These are phyloP conservation scores for Phenganax marumi DNA, from an alignment of 92 coral and sea anemone genomes.

Conservation along the genomic window DNA sequence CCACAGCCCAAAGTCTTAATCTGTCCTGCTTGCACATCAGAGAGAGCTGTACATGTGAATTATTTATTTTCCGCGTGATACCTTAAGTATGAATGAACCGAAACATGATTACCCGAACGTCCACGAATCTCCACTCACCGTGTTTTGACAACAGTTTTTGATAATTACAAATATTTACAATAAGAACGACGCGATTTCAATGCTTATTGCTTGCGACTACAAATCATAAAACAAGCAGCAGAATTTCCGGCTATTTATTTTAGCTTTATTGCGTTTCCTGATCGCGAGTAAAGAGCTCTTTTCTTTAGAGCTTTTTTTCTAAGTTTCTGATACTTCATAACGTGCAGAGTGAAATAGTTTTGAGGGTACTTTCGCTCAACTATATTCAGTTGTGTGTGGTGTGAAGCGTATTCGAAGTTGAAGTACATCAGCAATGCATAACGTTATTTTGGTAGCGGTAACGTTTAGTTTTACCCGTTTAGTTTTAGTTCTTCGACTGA, in stretches of 20 bases:
- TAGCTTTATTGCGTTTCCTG: not conserved
- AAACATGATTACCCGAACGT: not conserved
- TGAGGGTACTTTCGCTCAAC: too few species aligned
- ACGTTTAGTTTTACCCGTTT: too few species aligned
- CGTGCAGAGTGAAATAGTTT: too few species aligned
- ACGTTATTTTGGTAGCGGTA: too few species aligned
- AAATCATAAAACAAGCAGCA: too few species aligned
- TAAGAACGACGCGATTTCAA: not conserved
- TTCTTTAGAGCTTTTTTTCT: not conserved
- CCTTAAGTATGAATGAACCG: not conserved
- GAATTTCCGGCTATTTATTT: slow-evolving; percentile 11
- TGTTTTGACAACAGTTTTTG: not conserved
- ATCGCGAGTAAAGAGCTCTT: not conserved
- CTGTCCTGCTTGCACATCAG: not conserved
- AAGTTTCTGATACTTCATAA: not conserved
- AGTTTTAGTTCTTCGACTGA: too few species aligned
- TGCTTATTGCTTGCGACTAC: not conserved
- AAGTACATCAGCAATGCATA: too few species aligned
- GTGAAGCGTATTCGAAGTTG: too few species aligned
- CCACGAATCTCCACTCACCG: not conserved
- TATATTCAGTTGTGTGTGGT: too few species aligned
- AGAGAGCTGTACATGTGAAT: too few species aligned
- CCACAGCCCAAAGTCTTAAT: too few species aligned
- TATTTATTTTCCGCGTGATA: too few species aligned
- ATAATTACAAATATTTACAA: not conserved